Evolutionary conservation across 2,797 vertebrate species (phyloP), one percentile per base, ranked within the genome.

Genomic region (Pseudomugil tenellus): DNA sequence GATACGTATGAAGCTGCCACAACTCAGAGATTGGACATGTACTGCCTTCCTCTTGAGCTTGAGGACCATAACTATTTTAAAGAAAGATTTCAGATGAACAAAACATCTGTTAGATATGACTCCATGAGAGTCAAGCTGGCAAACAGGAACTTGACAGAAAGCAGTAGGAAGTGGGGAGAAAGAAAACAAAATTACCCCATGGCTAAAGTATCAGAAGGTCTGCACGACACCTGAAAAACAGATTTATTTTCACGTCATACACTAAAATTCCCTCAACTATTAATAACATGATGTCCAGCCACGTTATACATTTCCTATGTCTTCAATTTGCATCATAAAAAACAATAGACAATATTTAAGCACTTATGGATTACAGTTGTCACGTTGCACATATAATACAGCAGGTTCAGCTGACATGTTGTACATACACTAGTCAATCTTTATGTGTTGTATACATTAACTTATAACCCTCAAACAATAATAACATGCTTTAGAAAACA

Each of bases 101-200:
- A 73, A 63, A 66, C 77, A 72, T 79, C 70, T 81, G 59, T 63
- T 72, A 79, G 53, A 52, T 53, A 67, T 17, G 67, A 79, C 72
- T 76, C 79, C 69, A 65, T 83, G 77, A 76, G 58, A 83, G 84
- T 85, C 77, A 78, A 79, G 70, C 76, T 76, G 80, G 74, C 63
- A 35, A 72, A 84, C 66, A 83, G 80, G 75, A 89, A 79, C 72
- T 37, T 61, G 53, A 73, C 61, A 66, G 29, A 19, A 53, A 81
- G 58, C 67, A 58, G 56, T 10, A 70, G 61, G 72, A 53, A 68
- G 77, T 72, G 80, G 68, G 64, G 31, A 59, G 65, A 75, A 57
- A 75, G 56, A 72, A 76, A 77, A 68, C 32, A 46, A 63, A 64
- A 69, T 57, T 72, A 46, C 68, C 77, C 69, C 25, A 49, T 56